Evolutionary conservation across 2,113 vertebrate genomes (phyloP).

Genomic region (Eira barbara): DNA sequence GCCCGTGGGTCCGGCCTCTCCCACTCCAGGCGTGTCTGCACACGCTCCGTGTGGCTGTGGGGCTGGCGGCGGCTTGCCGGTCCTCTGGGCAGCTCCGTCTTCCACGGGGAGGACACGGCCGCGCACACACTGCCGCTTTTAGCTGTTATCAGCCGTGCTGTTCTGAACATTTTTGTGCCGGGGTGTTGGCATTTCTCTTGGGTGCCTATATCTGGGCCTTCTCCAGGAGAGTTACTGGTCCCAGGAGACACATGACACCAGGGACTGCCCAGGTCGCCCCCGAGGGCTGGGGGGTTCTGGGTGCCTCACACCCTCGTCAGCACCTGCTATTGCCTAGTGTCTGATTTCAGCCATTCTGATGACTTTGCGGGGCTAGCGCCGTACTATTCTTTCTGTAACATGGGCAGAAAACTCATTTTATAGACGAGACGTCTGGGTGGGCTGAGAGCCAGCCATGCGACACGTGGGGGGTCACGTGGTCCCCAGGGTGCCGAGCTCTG

Average conservation of each 20-base stretch:
- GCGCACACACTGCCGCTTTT: neutral
- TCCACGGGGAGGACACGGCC: neutral
- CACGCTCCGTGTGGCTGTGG: fast-evolving
- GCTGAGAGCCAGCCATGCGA: neutral
- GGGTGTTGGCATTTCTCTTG: neutral
- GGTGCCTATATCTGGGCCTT: fast-evolving
- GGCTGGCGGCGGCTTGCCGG: fast-evolving
- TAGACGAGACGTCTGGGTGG: neutral
- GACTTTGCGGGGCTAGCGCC: fast-evolving
- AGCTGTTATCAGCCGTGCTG: neutral
- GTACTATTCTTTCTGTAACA: fast-evolving
- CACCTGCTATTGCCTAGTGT: fast-evolving
- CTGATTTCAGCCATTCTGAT: neutral
- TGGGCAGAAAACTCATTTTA: no score
- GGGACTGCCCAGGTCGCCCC: neutral
- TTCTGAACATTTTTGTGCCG: fast-evolving
- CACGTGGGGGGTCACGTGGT: neutral
- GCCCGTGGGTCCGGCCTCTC: neutral
- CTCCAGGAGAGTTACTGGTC: no score
- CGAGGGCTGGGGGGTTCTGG: fast-evolving
- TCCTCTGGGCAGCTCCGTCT: neutral
- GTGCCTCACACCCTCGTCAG: fast-evolving
- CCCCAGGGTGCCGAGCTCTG: fast-evolving
- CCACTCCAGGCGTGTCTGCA: neutral
- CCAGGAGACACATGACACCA: neutral